Percentiles rank a stretch among this genome's conserved stretches.
These are phyloP conservation scores for Danio rerio DNA, from an alignment of 2,113 vertebrate species.

Conservation along the genomic window GRCz12tu NC_133180.1:29363501-29364000, in stretches of 20 bases:
- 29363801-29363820: background rate
- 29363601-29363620: background rate
- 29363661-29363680: too few relatives aligned
- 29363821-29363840: background rate
- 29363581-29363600: background rate
- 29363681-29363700: too few relatives aligned
- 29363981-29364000: background rate
- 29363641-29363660: too few relatives aligned
- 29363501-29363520: background rate
- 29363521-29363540: background rate
- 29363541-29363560: background rate
- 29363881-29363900: background rate
- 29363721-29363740: too few relatives aligned
- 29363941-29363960: slow-evolving; percentile 1
- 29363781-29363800: background rate
- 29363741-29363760: background rate
- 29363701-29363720: too few relatives aligned
- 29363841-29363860: background rate
- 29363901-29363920: slow-evolving; percentile 9
- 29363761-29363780: background rate
- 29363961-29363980: slow-evolving; percentile 27
- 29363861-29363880: background rate
- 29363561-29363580: background rate
- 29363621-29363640: too few relatives aligned
- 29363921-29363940: slow-evolving; percentile 14